Evolutionary conservation across 2,113 vertebrate species (phyloP).

Genomic region (Athene noctua): DNA sequence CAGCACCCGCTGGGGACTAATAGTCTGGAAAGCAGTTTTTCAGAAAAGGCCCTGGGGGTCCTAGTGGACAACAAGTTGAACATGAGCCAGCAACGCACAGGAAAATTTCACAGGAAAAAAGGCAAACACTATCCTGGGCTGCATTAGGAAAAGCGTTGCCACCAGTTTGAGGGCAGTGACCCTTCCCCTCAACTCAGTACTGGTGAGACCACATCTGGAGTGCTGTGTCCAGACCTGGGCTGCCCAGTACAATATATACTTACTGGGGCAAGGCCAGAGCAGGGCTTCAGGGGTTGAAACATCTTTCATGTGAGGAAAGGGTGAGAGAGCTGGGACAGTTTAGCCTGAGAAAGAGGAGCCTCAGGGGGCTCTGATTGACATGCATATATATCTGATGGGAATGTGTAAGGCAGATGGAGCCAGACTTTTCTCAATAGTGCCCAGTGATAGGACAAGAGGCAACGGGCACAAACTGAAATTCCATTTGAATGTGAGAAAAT

Average conservation of each 20-base stretch:
- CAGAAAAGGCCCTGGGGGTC: not conserved
- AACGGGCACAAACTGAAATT: not conserved
- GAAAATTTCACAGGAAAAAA: not conserved
- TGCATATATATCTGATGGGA: too few relatives aligned
- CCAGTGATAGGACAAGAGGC: not conserved
- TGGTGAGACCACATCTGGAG: not conserved
- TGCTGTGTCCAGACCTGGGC: not conserved
- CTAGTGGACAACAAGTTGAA: not conserved
- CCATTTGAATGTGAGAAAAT: not conserved
- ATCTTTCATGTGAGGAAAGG: not conserved
- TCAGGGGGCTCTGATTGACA: accelerated
- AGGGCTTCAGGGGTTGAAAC: not conserved
- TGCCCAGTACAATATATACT: not conserved
- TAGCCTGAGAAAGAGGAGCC: not conserved
- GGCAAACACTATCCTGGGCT: not conserved
- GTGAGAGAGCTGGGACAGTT: not conserved
- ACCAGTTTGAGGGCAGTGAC: not conserved
- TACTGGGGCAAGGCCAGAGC: not conserved
- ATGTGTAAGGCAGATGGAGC: not conserved
- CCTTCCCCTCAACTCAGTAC: not conserved
- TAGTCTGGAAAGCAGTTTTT: not conserved
- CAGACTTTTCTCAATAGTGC: not conserved
- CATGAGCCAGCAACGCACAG: not conserved
- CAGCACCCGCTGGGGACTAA: not conserved
- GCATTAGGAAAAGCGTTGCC: not conserved